Evolutionary conservation across 2,888 invertebrate species (phyloP), one percentile per base, ranked within the genome.

Genomic region (Pachliopta kotzebuea): DNA sequence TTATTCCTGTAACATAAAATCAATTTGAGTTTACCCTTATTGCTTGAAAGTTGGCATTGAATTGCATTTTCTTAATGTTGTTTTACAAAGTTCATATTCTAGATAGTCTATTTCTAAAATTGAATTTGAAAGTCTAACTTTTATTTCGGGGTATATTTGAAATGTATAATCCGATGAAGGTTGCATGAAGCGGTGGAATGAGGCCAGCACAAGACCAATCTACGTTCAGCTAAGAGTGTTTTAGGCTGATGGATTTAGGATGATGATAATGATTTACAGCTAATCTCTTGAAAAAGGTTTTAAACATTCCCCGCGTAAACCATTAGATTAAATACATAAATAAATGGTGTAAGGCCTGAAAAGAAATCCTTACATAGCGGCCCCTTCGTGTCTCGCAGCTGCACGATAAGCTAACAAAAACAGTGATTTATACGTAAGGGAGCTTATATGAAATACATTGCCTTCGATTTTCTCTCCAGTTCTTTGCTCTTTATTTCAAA

Each of bases 361-460:
- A 54, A n/a, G 45, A 56, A 37, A 56, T 6, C 21, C 21, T 56
- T 57, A 62, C 62, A 57, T 52, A 57, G 62, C 57, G 37, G 56
- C 52, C 57, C 62, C 56, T 56, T 62, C 49, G 62, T 56, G 57
- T 56, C 57, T 56, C 62, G 62, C 23, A 57, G 62, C 57, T 57
- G 29, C 62, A 62, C 62, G 56, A 62, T 62, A 62, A 62, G 62
- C 50, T 56, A 50, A 62, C 56, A 62, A 62, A 62, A 62, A 57
- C 62, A 42, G 62, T 62, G 62, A 62, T 62, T 62, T 62, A 62
- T 57, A 57, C 62, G 57, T 57, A 62, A 62, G 57, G 62, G 31
- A 57, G 57, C 57, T 57, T 53, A 52, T 50, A 56, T 29, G 56
- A 56, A 62, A 62, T 56, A 62, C 62, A 57, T 62, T 62, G 52